These are phyloP conservation scores for Orientallactaga bullata DNA, from an alignment of 2,113 vertebrate genomes.

Conservation along the genomic window DNA sequence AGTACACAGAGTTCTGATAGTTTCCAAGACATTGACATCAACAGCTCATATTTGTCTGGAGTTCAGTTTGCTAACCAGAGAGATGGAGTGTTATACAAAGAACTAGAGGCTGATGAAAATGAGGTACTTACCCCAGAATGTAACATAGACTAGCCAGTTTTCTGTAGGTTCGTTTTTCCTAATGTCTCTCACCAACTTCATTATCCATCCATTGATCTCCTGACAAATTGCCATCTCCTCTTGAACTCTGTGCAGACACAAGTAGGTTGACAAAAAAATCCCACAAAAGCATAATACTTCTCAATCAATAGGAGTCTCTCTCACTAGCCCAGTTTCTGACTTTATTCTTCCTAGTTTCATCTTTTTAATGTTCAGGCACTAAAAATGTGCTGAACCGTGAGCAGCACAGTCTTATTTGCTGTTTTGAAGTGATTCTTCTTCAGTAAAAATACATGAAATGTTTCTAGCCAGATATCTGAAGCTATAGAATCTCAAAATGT, in stretches of 20 bases:
- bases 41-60: constrained; percentile 97
- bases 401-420: neutral
- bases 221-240: constrained; percentile 70
- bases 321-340: neutral
- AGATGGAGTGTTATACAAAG: constrained; percentile 96
- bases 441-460: neutral
- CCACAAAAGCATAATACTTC: neutral
- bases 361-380: neutral
- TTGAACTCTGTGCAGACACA: constrained; percentile 77
- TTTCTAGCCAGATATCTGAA: neutral
- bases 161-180: constrained; percentile 87
- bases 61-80: constrained; percentile 97
- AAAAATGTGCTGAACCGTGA: constrained; percentile 1
- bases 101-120: constrained; percentile 95
- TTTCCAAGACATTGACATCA: constrained; percentile 93
- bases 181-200: constrained; percentile 79
- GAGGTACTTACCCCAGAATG: constrained; percentile 92
- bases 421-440: neutral
- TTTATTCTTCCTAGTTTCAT: constrained; percentile 1
- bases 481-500: neutral
- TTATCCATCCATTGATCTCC: constrained; percentile 74
- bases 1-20: constrained; percentile 86
- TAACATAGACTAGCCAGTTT: constrained; percentile 91
- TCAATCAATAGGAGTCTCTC: constrained; percentile 16
- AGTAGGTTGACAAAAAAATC: constrained; percentile 81